Evolutionary conservation across 1,140 invertebrate genomes (phyloP), one percentile per base, ranked within the genome.

Genomic region (Manduca sexta): DNA sequence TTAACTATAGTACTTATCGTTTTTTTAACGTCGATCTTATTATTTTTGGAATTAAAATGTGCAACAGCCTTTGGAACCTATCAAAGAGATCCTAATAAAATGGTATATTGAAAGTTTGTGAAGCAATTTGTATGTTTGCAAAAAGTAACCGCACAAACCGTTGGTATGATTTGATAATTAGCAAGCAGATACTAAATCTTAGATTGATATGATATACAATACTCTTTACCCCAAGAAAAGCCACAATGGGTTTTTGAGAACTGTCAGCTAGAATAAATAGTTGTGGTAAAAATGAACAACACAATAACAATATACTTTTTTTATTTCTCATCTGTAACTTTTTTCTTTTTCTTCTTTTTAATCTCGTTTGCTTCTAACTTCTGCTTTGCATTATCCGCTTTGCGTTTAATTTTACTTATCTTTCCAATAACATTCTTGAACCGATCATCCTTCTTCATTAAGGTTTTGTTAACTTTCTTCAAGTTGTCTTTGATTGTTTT

Each of bases 371-470:
- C 43, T 31, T 46, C 40, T 3, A 55, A 49, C 16, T 48, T 30
- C 10, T 11, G 13, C 13, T 55, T 45, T 0, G 60, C 51, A 49
- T 65, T 75, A 4, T 76, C 76, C 0, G 84, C 75, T 62, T 85
- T 87, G 17, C 75, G 67, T 64, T 83, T 88, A 17, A 84, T 83
- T 52, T 86, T 88, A 15, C 77, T 85, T 7, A 87, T 70, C 62
- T 88, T 87, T 8, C 86, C 87, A 2, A 88, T 86, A 7, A 88
- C 77, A 64, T 88, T 80, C 49, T 87, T 86, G 34, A 87, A 87
- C 17, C 85, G 64, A 3, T 80, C 72, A 41, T 87, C 81, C 52
- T 82, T 84, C 46, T 83, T 84, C 80, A 86, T 87, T 7, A 85
- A 56, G 13, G 44, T 69, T 51, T 82, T 86, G 34, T 87, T 86